These are phyloP conservation scores for Eurystomus glaucurus DNA, from an alignment of 2,797 vertebrate species.

Conservation along the genomic window DNA sequence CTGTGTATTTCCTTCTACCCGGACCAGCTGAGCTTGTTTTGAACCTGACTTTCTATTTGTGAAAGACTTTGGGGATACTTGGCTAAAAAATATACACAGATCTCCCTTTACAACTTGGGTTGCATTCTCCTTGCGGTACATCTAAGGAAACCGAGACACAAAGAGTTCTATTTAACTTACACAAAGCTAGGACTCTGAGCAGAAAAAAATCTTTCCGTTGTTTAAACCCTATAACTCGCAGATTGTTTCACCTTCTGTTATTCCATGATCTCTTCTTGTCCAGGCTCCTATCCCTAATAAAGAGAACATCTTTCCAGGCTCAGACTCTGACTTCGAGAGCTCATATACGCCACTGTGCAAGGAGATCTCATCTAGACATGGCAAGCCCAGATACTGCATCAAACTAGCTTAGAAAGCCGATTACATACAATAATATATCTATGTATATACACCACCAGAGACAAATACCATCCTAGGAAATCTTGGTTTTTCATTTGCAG, in stretches of 20 bases:
- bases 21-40: conserved; percentile 21
- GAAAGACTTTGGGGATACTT: not conserved
- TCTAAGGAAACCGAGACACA: not conserved
- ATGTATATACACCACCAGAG: not conserved
- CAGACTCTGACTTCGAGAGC: not conserved
- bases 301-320: not conserved
- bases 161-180: not conserved
- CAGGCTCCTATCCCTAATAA: not conserved
- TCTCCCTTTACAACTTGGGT: not conserved
- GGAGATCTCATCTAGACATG: not conserved
- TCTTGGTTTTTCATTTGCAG: not conserved
- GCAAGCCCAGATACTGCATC: not conserved
- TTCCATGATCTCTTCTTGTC: not conserved
- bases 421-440: not conserved
- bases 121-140: not conserved
- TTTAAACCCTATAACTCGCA: not conserved
- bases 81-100: not conserved
- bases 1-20: not conserved
- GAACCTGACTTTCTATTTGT: conserved; percentile 30
- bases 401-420: not conserved
- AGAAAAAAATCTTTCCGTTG: not conserved
- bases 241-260: not conserved
- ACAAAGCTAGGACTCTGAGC: not conserved
- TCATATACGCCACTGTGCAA: fast-evolving
- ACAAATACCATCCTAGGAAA: not conserved